These are phyloP conservation scores for Anthoscopus minutus DNA, from an alignment of 2,113 vertebrate genomes.

Conservation along the genomic window DNA sequence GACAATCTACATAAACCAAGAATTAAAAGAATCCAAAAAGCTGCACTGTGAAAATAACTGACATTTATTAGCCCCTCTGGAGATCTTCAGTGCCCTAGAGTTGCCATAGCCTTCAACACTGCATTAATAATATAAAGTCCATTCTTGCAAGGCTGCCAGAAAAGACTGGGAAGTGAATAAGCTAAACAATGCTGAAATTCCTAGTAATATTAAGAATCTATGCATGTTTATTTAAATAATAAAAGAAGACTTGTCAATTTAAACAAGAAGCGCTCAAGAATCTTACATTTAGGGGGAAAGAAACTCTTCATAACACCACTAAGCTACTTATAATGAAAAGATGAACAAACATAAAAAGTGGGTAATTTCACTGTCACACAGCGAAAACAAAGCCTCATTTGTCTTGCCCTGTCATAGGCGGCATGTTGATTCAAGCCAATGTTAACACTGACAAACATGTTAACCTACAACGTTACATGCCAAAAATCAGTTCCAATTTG, in stretches of 20 bases:
- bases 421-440: conserved; percentile 14
- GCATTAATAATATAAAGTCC: conserved; percentile 45
- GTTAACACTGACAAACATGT: conserved; percentile 31
- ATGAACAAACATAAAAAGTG: conserved; percentile 22
- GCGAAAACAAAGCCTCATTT: conserved; percentile 55
- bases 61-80: conserved; percentile 35
- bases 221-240: conserved; percentile 68
- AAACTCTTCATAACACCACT: conserved; percentile 52
- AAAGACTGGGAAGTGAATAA: conserved; percentile 67
- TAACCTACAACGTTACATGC: background rate
- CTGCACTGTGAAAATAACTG: conserved; percentile 23
- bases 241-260: conserved; percentile 57
- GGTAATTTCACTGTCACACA: conserved; percentile 1
- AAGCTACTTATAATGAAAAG: conserved; percentile 65
- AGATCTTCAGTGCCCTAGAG: conserved; percentile 41
- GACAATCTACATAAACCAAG: conserved; percentile 4
- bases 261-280: conserved; percentile 44
- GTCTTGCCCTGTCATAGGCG: conserved; percentile 25
- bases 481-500: background rate
- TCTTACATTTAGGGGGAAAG: background rate
- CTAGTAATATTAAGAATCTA: conserved; percentile 63
- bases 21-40: background rate
- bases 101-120: conserved; percentile 52
- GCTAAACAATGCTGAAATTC: conserved; percentile 69
- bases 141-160: conserved; percentile 49